These are phyloP conservation scores for Limosa lapponica DNA, from an alignment of 2,797 vertebrate genomes.

Conservation along the genomic window DNA sequence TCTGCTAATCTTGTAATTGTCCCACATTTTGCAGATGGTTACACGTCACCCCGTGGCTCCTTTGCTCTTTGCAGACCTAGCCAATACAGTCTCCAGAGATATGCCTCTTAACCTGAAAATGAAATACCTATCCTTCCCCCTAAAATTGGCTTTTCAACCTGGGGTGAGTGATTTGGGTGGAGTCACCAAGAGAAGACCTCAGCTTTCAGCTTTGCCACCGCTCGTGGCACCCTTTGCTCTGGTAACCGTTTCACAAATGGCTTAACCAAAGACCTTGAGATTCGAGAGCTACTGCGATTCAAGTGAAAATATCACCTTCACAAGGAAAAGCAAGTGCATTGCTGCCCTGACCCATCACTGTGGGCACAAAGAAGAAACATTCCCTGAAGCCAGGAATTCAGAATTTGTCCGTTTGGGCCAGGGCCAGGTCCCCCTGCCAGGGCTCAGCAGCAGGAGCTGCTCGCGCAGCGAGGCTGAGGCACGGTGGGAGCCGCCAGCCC, in stretches of 20 bases:
- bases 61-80: neutral
- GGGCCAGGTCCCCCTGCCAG: no score
- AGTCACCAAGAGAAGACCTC: neutral
- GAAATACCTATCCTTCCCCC: neutral
- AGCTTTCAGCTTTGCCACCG: neutral
- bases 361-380: neutral
- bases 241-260: neutral
- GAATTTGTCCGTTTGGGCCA: neutral
- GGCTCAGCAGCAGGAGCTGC: neutral
- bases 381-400: neutral
- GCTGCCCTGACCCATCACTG: neutral
- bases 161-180: neutral
- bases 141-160: neutral
- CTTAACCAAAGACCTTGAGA: neutral
- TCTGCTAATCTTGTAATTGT: neutral
- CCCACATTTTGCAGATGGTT: neutral
- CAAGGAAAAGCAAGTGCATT: neutral
- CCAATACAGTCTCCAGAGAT: neutral
- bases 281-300: neutral
- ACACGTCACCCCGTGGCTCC: neutral
- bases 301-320: neutral
- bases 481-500: neutral
- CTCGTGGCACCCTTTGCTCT: neutral
- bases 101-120: neutral
- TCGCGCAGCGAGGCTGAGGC: fast-evolving